Evolutionary conservation across 2,888 invertebrate species (phyloP), one percentile per base, ranked within the genome.

Genomic region (Thysanoteuthis rhombus): DNA sequence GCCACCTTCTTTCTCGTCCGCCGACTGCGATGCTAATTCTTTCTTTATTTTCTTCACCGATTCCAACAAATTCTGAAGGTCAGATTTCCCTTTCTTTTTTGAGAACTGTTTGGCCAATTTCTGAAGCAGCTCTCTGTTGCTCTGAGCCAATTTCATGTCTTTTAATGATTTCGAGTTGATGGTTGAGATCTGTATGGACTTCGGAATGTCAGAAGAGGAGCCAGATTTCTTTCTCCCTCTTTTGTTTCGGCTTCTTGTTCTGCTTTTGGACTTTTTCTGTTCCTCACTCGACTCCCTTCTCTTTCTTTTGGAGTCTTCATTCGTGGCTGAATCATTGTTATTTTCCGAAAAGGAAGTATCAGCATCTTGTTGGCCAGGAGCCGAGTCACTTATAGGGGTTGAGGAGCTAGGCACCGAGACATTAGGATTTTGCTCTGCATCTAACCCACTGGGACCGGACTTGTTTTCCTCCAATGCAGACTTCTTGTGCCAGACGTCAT

Each of bases 11-110:
- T 40, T 92, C 42, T 40, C n/a, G 4, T 92, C 42, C 0, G 92
- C 1, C 16, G 92, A 45, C 22, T 92, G 92, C n/a, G 92, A 92
- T 10, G 92, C 92, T 32, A 92, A n/a, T 92, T 92, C 92, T 10
- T 32, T 92, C 10, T 92, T 92, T 39, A 92, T 92, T 36, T 92
- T 40, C 32, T 92, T 92, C n/a, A 92, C 92, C 16, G 92, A 92
- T 42, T 92, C 42, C 42, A 92, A 12, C 10, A 92, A 45, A 10
- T 40, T 45, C 4, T 45, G 92, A 19, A 92, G 45, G 0, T 92
- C 92, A 2, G 92, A 92, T 32, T 92, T 92, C 5, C 42, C 32
- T 6, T 92, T 92, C 42, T 45, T 40, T 32, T 92, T 92, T 10
- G 42, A 45, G 36, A 42, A 92, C 92, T 92, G 92, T 32, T 42